Evolutionary conservation across 2,888 invertebrate genomes (phyloP), one percentile per base, ranked within the genome.

Genomic region (Hyppa rectilinea): DNA sequence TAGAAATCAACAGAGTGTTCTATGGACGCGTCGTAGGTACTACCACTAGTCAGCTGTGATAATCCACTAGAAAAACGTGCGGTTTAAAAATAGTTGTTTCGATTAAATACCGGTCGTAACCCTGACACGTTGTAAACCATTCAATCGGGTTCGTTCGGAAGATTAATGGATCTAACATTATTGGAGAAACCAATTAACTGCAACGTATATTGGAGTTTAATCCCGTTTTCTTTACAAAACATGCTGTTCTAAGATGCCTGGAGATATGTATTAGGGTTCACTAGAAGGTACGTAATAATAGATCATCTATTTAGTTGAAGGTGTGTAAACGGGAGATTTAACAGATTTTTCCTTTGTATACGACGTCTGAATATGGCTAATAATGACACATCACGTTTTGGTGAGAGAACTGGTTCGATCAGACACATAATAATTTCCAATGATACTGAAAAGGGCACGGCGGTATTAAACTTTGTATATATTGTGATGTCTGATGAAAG

Each of bases 121-220:
- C 55, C 75, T 64, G 76, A 80, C 80, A 79, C 80, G 76, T 76
- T 71, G 76, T 80, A 71, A 71, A 80, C 76, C 64, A 71, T 80
- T 79, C 67, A 71, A 80, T 80, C 80, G 67, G 26, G 56, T 61
- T 56, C 61, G 61, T 52, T 76, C 38, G 45, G 36, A 62, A 71
- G 72, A 80, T 79, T 80, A 80, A 76, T 76, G 71, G 61, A 45
- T 61, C 52, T 63, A 67, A 71, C 76, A 71, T 75, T 80, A 76
- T 61, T 61, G 60, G 52, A 67, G 75, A 67, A 80, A 64, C 56
- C 66, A 80, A 80, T 80, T 79, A 80, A 80, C 63, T 61, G 66
- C 60, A 56, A 36, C 36, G 52, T 66, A n/a, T 12, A 60, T 59
- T 56, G 38, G 40, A 52, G 34, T 71, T 64, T 67, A 53, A 61